Evolutionary conservation across 1,140 invertebrate species (phyloP).

Genomic region (Drosophila kohkoa): DNA sequence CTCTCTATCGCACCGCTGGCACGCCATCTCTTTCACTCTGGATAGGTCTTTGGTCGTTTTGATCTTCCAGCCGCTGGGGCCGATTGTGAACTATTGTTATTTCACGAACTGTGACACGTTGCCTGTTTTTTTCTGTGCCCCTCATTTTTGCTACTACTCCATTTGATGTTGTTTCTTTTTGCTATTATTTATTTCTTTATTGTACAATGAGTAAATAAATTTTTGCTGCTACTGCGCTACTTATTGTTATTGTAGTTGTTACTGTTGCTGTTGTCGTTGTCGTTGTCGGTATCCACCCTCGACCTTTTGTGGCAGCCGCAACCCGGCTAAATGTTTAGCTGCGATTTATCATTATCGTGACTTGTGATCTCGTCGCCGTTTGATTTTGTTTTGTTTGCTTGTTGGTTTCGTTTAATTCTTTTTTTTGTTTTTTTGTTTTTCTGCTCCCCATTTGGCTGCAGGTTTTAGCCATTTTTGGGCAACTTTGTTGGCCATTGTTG

Average conservation of each 20-base stretch:
- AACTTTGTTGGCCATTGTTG: slow-evolving; percentile 45
- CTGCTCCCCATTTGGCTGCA: slow-evolving; percentile 53
- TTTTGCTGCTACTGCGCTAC: slow-evolving; percentile 69
- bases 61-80: slow-evolving; percentile 75
- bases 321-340: slow-evolving; percentile 79
- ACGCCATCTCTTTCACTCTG: slow-evolving; percentile 33
- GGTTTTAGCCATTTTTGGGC: slow-evolving; percentile 56
- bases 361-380: slow-evolving; percentile 80
- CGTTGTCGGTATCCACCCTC: slow-evolving; percentile 75
- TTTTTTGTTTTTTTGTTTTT: slow-evolving; percentile 16
- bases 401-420: not conserved
- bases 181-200: slow-evolving; percentile 81
- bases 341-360: slow-evolving; percentile 84
- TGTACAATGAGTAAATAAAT: slow-evolving; percentile 83
- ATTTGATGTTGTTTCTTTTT: slow-evolving; percentile 51
- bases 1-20: slow-evolving; percentile 11
- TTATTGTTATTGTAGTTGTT: slow-evolving; percentile 37
- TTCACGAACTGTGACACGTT: slow-evolving; percentile 84
- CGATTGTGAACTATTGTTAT: slow-evolving; percentile 83
- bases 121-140: slow-evolving; percentile 35
- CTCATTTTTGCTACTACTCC: slow-evolving; percentile 33
- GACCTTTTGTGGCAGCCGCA: slow-evolving; percentile 80
- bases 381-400: slow-evolving; percentile 42
- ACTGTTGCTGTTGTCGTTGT: slow-evolving; percentile 34
- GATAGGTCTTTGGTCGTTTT: slow-evolving; percentile 17